Base-by-base conservation (phyloP, 2,888 invertebrate genomes). In the Clusia tigrina region DNA sequence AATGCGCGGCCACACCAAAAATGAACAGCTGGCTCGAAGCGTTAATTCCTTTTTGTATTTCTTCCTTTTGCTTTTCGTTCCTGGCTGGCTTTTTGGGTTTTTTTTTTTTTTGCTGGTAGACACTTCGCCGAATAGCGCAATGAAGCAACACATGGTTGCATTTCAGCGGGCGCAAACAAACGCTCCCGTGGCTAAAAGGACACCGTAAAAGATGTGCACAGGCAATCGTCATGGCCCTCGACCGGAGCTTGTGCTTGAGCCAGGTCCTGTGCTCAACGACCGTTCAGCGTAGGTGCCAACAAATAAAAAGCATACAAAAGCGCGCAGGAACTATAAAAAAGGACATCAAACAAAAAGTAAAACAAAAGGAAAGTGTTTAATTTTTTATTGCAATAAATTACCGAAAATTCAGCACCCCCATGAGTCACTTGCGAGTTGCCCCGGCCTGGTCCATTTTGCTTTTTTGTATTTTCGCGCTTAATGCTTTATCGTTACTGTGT, bases 121-220 rank as follows among this genome's bases (percentile, higher is more conserved):
- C 42, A 42, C 42, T 42, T 42, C n/a, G 32, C 32, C 32, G 32
- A n/a, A 53, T n/a, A 37, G 20, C 17, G 37, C 51, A 58, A 32
- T 58, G 58, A 58, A 58, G 58, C 58, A 58, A 58, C 58, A 58
- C 58, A 58, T 58, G 58, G 58, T 58, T 58, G 58, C 53, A 24
- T 15, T 20, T 25, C 9, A 20, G 9, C 37, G 24, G 54, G 25
- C n/a, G 26, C 17, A n/a, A 54, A 32, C 54, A 17, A 25, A 54
- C 26, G 26, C 25, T 26, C 25, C 25, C 15, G 6, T 32, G 32
- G 32, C 32, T 32, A 12, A 32, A 32, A 32, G 12, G 5, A 5
- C 32, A 32, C 6, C 32, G 12, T 32, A 12, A 32, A 12, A 5
- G 32, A 5, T 9, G 5, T 12, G 32, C 32, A 32, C 12, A 32